Evolutionary conservation across 2,888 invertebrate genomes (phyloP).

Genomic region (Lymantria monacha): DNA sequence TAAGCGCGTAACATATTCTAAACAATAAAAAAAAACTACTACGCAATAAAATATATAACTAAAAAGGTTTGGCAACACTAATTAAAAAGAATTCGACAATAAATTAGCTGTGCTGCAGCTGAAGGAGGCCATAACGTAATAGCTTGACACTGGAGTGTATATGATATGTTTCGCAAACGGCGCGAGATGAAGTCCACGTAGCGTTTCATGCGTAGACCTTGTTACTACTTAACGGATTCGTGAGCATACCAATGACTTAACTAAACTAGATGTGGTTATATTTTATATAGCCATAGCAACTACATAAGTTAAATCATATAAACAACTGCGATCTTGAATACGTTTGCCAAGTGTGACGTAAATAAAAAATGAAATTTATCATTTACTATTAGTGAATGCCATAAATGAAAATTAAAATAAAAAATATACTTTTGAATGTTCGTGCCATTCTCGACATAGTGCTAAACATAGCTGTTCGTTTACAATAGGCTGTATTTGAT

Average conservation of each 20-base stretch:
- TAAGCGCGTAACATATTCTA: background rate
- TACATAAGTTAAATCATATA: no score
- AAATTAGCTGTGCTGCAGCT: constrained; percentile 21
- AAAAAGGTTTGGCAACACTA: constrained; percentile 31
- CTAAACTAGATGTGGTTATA: constrained; percentile 8
- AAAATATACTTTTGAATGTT: no score
- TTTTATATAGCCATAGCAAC: background rate
- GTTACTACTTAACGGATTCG: constrained; percentile 57
- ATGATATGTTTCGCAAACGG: constrained; percentile 43
- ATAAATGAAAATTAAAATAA: no score
- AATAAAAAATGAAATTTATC: no score
- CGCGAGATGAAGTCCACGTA: constrained; percentile 56
- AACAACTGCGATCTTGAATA: no score
- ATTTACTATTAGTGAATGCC: no score
- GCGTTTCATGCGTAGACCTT: constrained; percentile 56
- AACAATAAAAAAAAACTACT: background rate
- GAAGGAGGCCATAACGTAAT: constrained; percentile 41
- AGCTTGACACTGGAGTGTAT: constrained; percentile 8
- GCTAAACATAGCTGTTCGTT: no score
- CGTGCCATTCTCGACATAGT: no score
- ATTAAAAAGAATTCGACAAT: constrained; percentile 29
- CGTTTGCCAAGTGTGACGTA: no score
- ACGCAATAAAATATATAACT: constrained; percentile 19
- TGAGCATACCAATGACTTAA: constrained; percentile 43
- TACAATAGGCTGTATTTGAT: no score